phyloP scores from a whole-genome alignment of 2,888 invertebrate species.

The Galeruca laticollis region DNA sequence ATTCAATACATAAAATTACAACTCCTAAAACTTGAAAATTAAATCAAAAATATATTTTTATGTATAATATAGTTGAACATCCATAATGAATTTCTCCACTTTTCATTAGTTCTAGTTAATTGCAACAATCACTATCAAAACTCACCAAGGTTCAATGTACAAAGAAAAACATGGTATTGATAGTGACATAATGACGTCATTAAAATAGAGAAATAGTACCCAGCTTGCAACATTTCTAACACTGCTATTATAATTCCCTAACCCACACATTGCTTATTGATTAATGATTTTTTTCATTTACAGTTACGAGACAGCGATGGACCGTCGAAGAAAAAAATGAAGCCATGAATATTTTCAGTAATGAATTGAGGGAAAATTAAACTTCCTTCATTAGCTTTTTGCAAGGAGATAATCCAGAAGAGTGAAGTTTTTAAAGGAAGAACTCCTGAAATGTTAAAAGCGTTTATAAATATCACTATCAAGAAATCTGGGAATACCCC shows the following conservation, averaged over 20 bases:
- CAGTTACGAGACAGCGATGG: constrained; percentile 8
- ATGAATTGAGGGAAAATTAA: constrained; percentile 4
- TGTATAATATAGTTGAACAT: too few species aligned
- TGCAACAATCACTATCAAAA: too few species aligned
- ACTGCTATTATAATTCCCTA: neutral
- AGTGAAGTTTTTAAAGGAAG: constrained; percentile 5
- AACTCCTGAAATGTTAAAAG: constrained; percentile 12
- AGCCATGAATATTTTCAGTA: neutral
- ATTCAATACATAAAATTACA: neutral
- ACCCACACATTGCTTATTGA: neutral
- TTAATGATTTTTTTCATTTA: neutral
- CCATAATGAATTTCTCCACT: too few species aligned
- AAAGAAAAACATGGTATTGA: neutral
- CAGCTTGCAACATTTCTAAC: neutral
- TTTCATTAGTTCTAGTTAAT: too few species aligned
- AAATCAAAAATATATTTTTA: neutral
- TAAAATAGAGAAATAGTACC: neutral
- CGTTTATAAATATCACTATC: neutral
- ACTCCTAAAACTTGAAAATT: neutral
- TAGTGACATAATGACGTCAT: neutral
- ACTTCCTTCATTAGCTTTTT: constrained; percentile 10
- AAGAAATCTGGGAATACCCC: neutral
- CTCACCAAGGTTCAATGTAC: too few species aligned
- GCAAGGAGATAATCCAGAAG: constrained; percentile 10
- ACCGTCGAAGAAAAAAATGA: constrained; percentile 14